These are phyloP conservation scores for Andrena trimmerana DNA, from an alignment of 2,888 invertebrate species.

Conservation along the genomic window DNA sequence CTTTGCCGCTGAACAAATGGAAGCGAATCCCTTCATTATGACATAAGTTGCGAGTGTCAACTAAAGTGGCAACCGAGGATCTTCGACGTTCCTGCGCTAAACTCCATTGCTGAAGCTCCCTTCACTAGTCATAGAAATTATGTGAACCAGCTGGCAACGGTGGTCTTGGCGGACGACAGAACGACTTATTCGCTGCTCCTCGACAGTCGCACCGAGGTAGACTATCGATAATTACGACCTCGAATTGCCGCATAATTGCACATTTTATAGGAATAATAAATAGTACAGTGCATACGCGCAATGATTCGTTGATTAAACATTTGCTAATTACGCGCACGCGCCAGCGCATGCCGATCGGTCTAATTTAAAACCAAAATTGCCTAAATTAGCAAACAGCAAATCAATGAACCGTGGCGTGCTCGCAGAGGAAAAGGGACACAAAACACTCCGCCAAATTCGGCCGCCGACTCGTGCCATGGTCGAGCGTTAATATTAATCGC, in stretches of 20 bases:
- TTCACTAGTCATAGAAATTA: neutral
- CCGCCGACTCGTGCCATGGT: constrained; percentile 57
- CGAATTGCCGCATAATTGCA: neutral
- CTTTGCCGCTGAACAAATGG: constrained; percentile 50
- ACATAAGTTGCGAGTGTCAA: constrained; percentile 47
- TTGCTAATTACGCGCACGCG: constrained; percentile 34
- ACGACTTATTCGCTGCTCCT: neutral
- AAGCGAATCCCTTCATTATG: constrained; percentile 46
- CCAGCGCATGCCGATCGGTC: neutral
- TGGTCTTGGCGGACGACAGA: neutral
- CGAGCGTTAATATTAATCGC: constrained; percentile 75
- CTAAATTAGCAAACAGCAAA: constrained; percentile 45
- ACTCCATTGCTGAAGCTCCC: neutral
- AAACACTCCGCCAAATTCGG: constrained; percentile 42
- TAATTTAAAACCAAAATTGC: constrained; percentile 52
- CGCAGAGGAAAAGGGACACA: neutral
- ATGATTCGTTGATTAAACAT: constrained; percentile 38
- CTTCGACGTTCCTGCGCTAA: constrained; percentile 18
- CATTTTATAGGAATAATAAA: neutral
- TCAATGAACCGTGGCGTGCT: constrained; percentile 8
- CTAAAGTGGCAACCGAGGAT: constrained; percentile 39
- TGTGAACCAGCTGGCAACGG: neutral
- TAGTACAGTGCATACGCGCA: neutral
- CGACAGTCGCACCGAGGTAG: neutral
- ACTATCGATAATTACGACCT: neutral